These are phyloP conservation scores for Drosophila fuyamai DNA, from an alignment of 1,140 invertebrate species.

Conservation along the genomic window DNA sequence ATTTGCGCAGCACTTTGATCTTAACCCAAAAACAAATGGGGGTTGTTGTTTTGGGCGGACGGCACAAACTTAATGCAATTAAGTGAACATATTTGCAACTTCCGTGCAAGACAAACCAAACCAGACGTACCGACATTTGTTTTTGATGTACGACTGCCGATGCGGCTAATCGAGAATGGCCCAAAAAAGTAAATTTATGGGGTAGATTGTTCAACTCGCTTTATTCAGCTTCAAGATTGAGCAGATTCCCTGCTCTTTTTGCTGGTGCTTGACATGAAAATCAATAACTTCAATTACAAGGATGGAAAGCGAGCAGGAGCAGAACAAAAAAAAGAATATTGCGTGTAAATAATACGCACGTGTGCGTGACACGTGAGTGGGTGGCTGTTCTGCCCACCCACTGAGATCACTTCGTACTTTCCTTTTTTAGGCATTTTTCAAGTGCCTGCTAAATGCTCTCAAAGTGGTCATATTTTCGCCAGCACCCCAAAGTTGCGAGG, in stretches of 20 bases:
- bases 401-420: constrained; percentile 9
- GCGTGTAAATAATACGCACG: constrained; percentile 84
- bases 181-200: constrained; percentile 1
- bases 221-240: constrained; percentile 4
- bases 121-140: constrained; percentile 49
- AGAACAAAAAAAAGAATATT: constrained; percentile 52
- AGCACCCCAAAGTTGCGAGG: constrained; percentile 27
- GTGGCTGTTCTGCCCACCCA: constrained; percentile 29
- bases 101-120: constrained; percentile 51
- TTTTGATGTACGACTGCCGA: constrained; percentile 77
- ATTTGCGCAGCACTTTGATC: constrained; percentile 79
- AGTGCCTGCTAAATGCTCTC: constrained; percentile 82
- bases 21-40: constrained; percentile 46
- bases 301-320: constrained; percentile 29
- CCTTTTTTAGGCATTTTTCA: constrained; percentile 62
- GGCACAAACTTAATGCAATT: constrained; percentile 75
- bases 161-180: constrained; percentile 61
- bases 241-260: constrained; percentile 22
- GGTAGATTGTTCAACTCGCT: constrained; percentile 15
- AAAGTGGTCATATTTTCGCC: constrained; percentile 68
- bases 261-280: constrained; percentile 37
- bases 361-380: constrained; percentile 81
- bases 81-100: constrained; percentile 80
- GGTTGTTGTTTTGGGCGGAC: constrained; percentile 28
- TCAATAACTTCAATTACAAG: constrained; percentile 70